phyloP scores from a whole-genome alignment of 2,888 invertebrate species.

The Pseudococcus jackbeardsleyi region DNA sequence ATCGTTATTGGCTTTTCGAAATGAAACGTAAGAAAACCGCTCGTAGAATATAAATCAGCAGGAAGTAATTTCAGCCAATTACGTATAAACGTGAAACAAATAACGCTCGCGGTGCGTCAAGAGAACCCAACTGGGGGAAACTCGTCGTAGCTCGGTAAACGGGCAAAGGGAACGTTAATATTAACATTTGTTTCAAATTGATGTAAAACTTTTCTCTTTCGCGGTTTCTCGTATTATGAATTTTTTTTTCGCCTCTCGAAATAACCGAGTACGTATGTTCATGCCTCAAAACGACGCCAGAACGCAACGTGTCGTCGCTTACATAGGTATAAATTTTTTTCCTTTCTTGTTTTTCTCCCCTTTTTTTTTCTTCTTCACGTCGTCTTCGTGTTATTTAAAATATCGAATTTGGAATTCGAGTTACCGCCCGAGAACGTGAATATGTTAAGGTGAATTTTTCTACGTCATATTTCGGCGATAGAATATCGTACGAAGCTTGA shows the following conservation, averaged over 20 bases:
- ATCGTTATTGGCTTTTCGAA: slow-evolving; percentile 49
- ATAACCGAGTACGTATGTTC: background rate
- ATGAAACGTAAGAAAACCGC: slow-evolving; percentile 35
- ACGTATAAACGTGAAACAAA: slow-evolving; percentile 54
- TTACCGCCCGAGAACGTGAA: background rate
- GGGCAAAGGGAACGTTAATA: background rate
- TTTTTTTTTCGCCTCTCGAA: background rate
- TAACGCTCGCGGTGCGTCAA: slow-evolving; percentile 1
- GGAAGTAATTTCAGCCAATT: slow-evolving; percentile 54
- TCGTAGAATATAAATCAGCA: slow-evolving; percentile 41
- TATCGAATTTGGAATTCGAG: background rate
- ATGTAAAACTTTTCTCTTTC: slow-evolving; percentile 38
- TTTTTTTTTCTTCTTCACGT: background rate
- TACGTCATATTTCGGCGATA: background rate
- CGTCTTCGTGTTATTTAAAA: background rate
- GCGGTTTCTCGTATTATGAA: slow-evolving; percentile 14
- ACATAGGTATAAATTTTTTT: background rate
- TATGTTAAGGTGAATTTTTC: background rate
- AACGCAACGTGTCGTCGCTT: background rate
- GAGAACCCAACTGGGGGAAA: background rate
- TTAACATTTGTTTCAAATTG: slow-evolving; percentile 49
- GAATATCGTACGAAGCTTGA: background rate
- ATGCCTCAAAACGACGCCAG: background rate
- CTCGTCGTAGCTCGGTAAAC: background rate
- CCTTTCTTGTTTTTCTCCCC: background rate